Evolutionary conservation across 2,113 vertebrate genomes (phyloP), one percentile per base, ranked within the genome.

Genomic region (Protobothrops mucrosquamatus): DNA sequence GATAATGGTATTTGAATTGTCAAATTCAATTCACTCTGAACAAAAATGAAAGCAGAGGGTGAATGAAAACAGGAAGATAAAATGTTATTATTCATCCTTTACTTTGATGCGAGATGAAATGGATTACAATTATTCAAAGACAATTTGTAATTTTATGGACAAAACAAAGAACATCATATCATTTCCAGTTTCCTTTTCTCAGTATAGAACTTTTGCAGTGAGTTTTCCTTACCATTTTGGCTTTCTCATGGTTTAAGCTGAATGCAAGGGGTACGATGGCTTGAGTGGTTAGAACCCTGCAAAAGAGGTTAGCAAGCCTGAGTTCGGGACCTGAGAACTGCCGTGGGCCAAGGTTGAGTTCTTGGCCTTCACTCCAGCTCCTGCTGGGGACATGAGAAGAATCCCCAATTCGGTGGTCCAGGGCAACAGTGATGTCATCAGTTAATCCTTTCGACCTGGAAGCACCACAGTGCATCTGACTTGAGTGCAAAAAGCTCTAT

Each of bases 1-100:
- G 85, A 85, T 93, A 94, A 95, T 91, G 93, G 91, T 87, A 92
- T 94, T 95, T 95, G 94, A 91, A 91, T 95, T 94, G 88, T 96
- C 95, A 91, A 96, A 87, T 43, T 93, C 64, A 94, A n/a, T 89
- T 85, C 87, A 59, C 39, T 57, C 64, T 29, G 81, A 61, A 94
- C 94, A 57, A 94, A 94, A 39, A 89, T 51, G 85, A 34, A 2
- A n/a, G 81, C 22, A 48, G 48, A 56, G 23, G 23, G 15, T 57
- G 52, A 56, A 23, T 89, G 24, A 89, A 95, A 91, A 39, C n/a
- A 51, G 91, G 93, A 95, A 93, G 64, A 56, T 93, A 89, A 93
- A 74, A 74, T 6, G 14, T 20, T 74, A 74, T 74, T 74, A 39
- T 74, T 74, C n/a, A 74, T 15, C 39, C 52, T 14, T 94, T 92